A percentile compares a stretch with the other conserved stretches of the same genome.
phyloP scores from a whole-genome alignment of 2,888 invertebrate species.

The Monoplex corrugatus region DNA sequence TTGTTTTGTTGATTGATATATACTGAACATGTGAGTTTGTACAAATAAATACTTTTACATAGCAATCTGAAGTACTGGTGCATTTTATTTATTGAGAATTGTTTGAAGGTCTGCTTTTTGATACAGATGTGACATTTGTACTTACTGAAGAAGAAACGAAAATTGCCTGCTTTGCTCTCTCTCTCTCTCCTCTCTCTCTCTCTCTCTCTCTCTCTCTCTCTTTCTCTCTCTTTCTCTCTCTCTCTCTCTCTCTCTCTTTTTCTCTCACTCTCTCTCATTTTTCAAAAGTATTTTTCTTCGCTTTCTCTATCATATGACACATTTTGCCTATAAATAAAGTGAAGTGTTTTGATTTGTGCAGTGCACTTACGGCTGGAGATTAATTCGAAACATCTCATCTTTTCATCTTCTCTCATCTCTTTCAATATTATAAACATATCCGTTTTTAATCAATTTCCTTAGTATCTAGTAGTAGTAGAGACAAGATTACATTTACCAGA shows the following conservation, averaged over 20 bases:
- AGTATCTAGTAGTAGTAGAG: too few species aligned
- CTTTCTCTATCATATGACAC: too few species aligned
- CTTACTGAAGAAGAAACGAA: not conserved
- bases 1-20: not conserved
- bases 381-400: not conserved
- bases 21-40: not conserved
- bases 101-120: not conserved
- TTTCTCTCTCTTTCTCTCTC: conserved; percentile 19
- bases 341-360: not conserved
- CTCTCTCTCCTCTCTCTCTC: conserved; percentile 14
- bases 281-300: too few species aligned
- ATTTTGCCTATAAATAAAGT: not conserved
- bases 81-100: not conserved
- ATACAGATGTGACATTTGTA: not conserved
- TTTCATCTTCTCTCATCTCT: not conserved
- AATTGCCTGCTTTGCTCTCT: not conserved
- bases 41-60: not conserved
- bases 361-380: not conserved
- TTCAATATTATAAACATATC: too few species aligned
- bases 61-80: not conserved
- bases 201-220: conserved; percentile 33
- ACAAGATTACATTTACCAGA: too few species aligned
- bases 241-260: conserved; percentile 30
- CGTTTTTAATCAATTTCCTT: too few species aligned
- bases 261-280: conserved; percentile 5